Evolutionary conservation across 2,888 invertebrate species (phyloP).

Genomic region (Formica aserva): DNA sequence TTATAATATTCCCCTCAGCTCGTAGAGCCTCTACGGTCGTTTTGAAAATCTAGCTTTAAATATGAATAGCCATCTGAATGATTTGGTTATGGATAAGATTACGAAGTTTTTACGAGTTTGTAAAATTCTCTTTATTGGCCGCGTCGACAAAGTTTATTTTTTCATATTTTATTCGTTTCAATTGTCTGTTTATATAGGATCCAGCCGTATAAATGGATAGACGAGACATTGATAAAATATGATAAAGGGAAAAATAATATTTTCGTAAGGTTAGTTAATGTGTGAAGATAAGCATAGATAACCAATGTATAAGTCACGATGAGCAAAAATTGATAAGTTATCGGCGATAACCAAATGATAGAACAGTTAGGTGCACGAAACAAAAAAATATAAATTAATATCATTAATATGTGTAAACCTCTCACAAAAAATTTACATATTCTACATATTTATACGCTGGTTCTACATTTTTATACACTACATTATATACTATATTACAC

Average conservation of each 20-base stretch:
- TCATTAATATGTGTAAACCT: not conserved
- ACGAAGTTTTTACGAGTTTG: not conserved
- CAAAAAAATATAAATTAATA: not conserved
- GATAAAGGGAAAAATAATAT: not conserved
- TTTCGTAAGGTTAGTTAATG: not conserved
- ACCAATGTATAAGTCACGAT: not conserved
- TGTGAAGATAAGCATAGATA: not conserved
- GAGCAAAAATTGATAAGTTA: not conserved
- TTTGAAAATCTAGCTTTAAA: constrained; percentile 48
- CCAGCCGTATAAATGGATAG: not conserved
- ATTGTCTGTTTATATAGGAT: not conserved
- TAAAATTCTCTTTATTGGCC: not conserved
- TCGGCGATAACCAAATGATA: not conserved
- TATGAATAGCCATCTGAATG: constrained; percentile 39
- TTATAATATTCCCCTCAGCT: constrained; percentile 29
- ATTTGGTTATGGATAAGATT: constrained; percentile 25
- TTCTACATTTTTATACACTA: not conserved
- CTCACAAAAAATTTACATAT: not conserved
- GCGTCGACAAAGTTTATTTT: not conserved
- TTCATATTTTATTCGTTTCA: not conserved
- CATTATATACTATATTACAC: not conserved
- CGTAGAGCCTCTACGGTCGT: constrained; percentile 6
- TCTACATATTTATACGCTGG: not conserved
- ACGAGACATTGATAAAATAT: not conserved
- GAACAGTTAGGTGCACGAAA: not conserved